Percentiles rank a stretch among this genome's conserved stretches.
Conservation (phyloP, 1,140 invertebrate genomes). For the Rhysida immarginata region DNA sequence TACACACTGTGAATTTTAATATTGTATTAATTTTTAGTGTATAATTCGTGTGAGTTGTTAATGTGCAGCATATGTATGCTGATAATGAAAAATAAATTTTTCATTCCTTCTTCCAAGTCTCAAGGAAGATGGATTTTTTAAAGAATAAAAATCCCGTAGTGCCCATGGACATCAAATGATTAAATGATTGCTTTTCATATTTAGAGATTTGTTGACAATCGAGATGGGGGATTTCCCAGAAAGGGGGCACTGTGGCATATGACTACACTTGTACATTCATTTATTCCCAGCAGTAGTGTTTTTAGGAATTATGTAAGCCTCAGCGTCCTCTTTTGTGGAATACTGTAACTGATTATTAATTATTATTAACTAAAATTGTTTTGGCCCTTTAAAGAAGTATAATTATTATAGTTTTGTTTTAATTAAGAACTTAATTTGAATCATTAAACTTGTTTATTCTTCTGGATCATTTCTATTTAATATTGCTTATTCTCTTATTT, state of each 20-base stretch:
- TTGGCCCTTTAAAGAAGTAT: no score
- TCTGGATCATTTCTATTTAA: no score
- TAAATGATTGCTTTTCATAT: neutral
- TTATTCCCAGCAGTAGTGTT: no score
- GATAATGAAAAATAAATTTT: neutral
- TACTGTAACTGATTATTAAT: no score
- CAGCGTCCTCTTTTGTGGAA: no score
- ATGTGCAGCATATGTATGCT: slow-evolving; percentile 7
- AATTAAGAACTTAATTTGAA: no score
- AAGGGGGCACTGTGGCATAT: neutral
- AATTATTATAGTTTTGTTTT: no score
- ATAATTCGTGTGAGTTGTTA: slow-evolving; percentile 8
- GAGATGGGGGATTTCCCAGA: neutral
- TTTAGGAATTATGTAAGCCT: no score
- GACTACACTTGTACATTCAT: no score
- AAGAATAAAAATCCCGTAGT: neutral
- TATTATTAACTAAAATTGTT: no score
- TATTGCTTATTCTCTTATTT: no score
- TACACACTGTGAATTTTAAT: slow-evolving; percentile 5
- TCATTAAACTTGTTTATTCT: no score
- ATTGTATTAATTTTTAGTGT: slow-evolving; percentile 9
- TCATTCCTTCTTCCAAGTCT: neutral
- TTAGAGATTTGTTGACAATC: neutral
- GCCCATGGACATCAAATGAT: neutral
- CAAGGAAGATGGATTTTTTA: neutral